A percentile compares a stretch with the other conserved stretches of the same genome.
phyloP scores from a whole-genome alignment of 2,888 invertebrate species.

The Melitaea athalia region DNA sequence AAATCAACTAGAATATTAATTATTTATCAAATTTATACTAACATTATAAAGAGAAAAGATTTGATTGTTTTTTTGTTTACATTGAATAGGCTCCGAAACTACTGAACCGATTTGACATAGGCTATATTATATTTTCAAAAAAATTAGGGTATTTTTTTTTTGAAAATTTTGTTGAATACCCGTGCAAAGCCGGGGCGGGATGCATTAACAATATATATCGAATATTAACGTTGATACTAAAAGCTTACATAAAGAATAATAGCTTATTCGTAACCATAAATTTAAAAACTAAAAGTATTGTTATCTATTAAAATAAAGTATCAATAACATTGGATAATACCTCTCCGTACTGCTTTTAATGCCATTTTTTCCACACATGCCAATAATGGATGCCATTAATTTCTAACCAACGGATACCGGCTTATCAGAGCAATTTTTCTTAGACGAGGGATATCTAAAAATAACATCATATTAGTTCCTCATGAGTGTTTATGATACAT shows the following conservation, averaged over 20 bases:
- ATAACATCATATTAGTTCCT: conserved; percentile 6
- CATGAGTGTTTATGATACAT: neutral
- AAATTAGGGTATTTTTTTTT: too few relatives aligned
- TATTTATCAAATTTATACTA: too few relatives aligned
- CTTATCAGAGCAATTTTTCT: conserved; percentile 17
- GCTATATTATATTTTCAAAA: too few relatives aligned
- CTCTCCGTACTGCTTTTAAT: conserved; percentile 8
- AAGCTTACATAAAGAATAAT: neutral
- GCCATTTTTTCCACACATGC: conserved; percentile 12
- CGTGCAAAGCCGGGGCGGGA: too few relatives aligned
- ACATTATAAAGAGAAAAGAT: too few relatives aligned
- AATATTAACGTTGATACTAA: neutral
- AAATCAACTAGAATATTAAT: too few relatives aligned
- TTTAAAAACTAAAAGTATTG: neutral
- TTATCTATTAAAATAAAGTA: conserved; percentile 6
- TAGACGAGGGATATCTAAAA: neutral
- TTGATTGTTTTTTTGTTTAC: too few relatives aligned
- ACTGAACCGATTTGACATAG: too few relatives aligned
- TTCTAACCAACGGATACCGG: conserved; percentile 7
- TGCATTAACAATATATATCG: too few relatives aligned
- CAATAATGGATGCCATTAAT: conserved; percentile 25
- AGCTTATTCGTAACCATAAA: neutral
- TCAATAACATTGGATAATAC: conserved; percentile 14
- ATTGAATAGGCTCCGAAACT: too few relatives aligned
- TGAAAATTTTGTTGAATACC: too few relatives aligned